Evolutionary conservation across 2,888 invertebrate genomes (phyloP), one percentile per base, ranked within the genome.

Genomic region (Eristalis pertinax): DNA sequence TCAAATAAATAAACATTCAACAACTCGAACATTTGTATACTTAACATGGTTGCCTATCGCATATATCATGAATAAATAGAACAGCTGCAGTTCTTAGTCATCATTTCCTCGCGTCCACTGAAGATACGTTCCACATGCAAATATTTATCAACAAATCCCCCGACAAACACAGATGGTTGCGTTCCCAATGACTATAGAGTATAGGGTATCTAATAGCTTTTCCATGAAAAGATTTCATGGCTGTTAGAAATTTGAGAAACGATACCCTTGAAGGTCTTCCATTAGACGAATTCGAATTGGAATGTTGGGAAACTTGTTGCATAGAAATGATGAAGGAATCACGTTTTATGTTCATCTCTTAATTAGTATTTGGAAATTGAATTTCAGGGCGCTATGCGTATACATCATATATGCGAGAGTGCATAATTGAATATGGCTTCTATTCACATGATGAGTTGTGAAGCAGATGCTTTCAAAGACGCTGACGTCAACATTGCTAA

Each of bases 21-120:
- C 50, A 50, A 2, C 50, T 19, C 50, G 50, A 50, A 50, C 50
- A 50, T 50, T 50, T 70, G 60, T 63, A 13, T 67, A 67, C 75
- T 67, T 43, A 50, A 24, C 60, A 60, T 41, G 60, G 56, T 76
- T 76, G 68, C 35, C 63, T 70, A 38, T 77, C 63, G 63, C 63
- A 50, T 50, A 19, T 63, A 77, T 77, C 77, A 22, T 56, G 69
- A 38, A 77, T 70, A 77, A 70, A 70, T 70, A 84, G 62, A 75
- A 24, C 84, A 84, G 84, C 84, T 84, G 84, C 84, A 80, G n/a
- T 75, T 84, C 84, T 84, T 80, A 84, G 80, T 84, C 84, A 84
- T 80, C 75, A 70, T 56, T 70, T 69, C 22, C 15, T 79, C 22
- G 22, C 19, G 8, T 10, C 8, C 50, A 41, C 50, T 19, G 38